Conservation (phyloP, 2,888 invertebrate genomes). For the Gortyna flavago region DNA sequence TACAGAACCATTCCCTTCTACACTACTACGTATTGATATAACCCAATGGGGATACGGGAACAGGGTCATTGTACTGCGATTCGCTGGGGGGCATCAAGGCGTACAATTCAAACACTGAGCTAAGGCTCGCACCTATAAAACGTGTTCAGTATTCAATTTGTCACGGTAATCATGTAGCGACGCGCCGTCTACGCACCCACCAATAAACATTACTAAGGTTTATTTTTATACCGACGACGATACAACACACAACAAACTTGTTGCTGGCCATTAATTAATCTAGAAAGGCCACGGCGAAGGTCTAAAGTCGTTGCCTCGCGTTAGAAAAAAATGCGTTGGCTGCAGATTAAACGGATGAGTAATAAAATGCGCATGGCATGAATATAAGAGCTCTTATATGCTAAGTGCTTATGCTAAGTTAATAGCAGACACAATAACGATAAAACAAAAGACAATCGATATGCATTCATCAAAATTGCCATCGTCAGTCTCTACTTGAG, state of each 20-base stretch:
- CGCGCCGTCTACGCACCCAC: conserved; percentile 81
- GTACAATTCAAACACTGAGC: conserved; percentile 72
- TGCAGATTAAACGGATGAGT: conserved; percentile 51
- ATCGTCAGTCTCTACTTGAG: conserved; percentile 65
- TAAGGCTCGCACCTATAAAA: conserved; percentile 63
- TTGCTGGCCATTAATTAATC: conserved; percentile 77
- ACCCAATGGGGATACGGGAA: conserved; percentile 66
- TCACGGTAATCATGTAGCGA: conserved; percentile 76
- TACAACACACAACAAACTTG: conserved; percentile 67
- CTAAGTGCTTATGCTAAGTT: conserved; percentile 49
- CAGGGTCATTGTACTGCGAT: conserved; percentile 80
- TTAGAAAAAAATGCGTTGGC: conserved; percentile 46
- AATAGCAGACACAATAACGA: conserved; percentile 45
- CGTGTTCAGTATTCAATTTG: conserved; percentile 76
- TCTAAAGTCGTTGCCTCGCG: conserved; percentile 68
- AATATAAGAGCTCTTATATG: conserved; percentile 45
- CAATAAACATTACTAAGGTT: conserved; percentile 68
- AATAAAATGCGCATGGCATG: conserved; percentile 42
- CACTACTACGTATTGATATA: conserved; percentile 54
- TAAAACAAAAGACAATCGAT: conserved; percentile 49
- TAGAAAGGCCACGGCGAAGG: conserved; percentile 85
- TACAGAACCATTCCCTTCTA: conserved; percentile 26
- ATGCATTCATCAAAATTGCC: conserved; percentile 66
- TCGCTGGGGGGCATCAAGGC: conserved; percentile 74
- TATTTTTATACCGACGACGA: conserved; percentile 80